Percentiles rank a stretch among this genome's conserved stretches.
phyloP scores from a whole-genome alignment of 2,888 invertebrate species.

The Syrista parreyssii region DNA sequence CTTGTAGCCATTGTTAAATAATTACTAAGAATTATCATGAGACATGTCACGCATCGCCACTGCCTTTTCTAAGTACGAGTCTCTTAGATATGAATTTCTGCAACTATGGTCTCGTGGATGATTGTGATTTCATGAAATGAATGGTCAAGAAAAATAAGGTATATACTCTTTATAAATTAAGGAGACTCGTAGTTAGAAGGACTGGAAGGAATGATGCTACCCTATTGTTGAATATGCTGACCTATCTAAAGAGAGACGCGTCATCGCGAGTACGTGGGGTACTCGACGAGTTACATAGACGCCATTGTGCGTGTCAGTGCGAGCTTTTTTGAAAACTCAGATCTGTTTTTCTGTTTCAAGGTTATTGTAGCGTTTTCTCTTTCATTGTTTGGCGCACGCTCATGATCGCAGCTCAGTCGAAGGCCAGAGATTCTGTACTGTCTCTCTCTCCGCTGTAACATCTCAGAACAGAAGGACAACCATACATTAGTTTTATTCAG shows the following conservation, averaged over 20 bases:
- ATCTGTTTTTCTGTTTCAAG: slow-evolving; percentile 60
- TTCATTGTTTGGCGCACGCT: slow-evolving; percentile 65
- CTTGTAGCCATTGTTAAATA: not conserved
- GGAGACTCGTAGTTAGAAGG: slow-evolving; percentile 55
- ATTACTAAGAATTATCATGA: not conserved
- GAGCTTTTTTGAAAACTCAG: slow-evolving; percentile 59
- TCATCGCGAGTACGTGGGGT: slow-evolving; percentile 51
- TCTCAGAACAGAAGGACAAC: slow-evolving; percentile 69
- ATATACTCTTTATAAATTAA: not conserved
- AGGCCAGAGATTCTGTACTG: slow-evolving; percentile 67
- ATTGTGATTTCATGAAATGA: not conserved
- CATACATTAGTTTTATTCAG: slow-evolving; percentile 66
- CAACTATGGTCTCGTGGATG: not conserved
- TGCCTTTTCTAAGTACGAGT: slow-evolving; percentile 56
- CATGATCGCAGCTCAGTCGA: slow-evolving; percentile 66
- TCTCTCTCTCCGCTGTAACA: slow-evolving; percentile 68
- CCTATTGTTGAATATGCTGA: slow-evolving; percentile 60
- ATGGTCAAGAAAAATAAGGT: not conserved
- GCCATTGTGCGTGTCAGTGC: slow-evolving; percentile 48
- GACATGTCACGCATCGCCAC: slow-evolving; percentile 46
- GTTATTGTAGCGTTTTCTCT: slow-evolving; percentile 61
- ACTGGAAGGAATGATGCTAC: slow-evolving; percentile 47
- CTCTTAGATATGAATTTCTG: slow-evolving; percentile 30
- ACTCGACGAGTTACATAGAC: slow-evolving; percentile 53
- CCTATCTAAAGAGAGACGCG: slow-evolving; percentile 55